A percentile compares a stretch with the other conserved stretches of the same genome.
Conservation (phyloP, 37 sponge, comb jelly and placozoan species). For the Petrosia ficiformis region DNA sequence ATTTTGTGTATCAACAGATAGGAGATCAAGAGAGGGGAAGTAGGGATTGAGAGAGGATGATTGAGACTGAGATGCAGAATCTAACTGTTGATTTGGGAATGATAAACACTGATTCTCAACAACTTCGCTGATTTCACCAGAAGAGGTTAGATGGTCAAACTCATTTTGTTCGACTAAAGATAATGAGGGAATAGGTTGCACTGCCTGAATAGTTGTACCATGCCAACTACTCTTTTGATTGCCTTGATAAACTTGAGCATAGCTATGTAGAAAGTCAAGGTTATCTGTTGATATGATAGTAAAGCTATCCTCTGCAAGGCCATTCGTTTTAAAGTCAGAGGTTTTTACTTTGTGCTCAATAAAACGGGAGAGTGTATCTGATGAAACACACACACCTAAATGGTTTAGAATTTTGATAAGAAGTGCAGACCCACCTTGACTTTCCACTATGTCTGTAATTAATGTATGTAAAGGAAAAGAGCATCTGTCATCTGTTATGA, state of each 20-base stretch:
- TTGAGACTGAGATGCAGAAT: too few species aligned
- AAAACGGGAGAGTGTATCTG: constrained; percentile 17
- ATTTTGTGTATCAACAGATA: too few species aligned
- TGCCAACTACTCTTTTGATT: constrained; percentile 15
- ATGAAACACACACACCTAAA: constrained; percentile 16
- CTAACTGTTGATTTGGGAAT: too few species aligned
- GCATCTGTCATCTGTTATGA: constrained; percentile 4
- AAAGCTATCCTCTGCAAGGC: neutral
- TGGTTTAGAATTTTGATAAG: constrained; percentile 18
- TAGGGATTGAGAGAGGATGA: too few species aligned
- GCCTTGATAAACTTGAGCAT: constrained; percentile 12
- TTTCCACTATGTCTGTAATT: constrained; percentile 22
- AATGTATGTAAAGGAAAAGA: constrained; percentile 32
- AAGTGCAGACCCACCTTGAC: constrained; percentile 8
- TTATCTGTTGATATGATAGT: constrained; percentile 21
- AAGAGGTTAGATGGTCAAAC: too few species aligned
- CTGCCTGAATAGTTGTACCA: constrained; percentile 7
- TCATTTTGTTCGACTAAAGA: neutral
- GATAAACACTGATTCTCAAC: too few species aligned
- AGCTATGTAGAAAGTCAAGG: constrained; percentile 23
- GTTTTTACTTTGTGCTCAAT: constrained; percentile 13
- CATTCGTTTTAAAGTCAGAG: neutral
- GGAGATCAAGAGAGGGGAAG: too few species aligned
- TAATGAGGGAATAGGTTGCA: constrained; percentile 13
- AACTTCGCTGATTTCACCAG: too few species aligned